These are phyloP conservation scores for Exocentrus adspersus DNA, from an alignment of 2,888 invertebrate species.

Conservation along the genomic window DNA sequence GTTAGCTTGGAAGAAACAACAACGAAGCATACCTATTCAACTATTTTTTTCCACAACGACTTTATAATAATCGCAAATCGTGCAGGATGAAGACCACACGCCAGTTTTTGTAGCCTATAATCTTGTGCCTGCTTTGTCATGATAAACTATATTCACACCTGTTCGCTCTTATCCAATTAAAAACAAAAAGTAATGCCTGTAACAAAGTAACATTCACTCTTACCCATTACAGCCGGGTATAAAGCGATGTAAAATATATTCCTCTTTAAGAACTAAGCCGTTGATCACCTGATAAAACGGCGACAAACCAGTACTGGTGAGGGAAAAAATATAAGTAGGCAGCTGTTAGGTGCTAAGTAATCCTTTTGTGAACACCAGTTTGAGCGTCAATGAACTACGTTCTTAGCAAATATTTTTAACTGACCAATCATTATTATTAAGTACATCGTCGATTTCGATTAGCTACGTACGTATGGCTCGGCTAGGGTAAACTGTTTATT, in stretches of 20 bases:
- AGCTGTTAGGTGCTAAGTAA: background rate
- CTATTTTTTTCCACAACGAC: too few species aligned
- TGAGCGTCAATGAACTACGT: background rate
- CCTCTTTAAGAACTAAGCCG: slow-evolving; percentile 1
- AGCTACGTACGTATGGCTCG: background rate
- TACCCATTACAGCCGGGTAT: background rate
- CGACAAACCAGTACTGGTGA: background rate
- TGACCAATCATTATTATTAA: background rate
- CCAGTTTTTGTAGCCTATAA: background rate
- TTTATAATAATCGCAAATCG: too few species aligned
- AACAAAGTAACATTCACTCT: slow-evolving; percentile 4
- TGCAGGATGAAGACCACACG: too few species aligned
- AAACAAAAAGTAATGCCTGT: background rate
- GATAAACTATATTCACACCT: slow-evolving; percentile 9
- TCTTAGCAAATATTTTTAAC: background rate
- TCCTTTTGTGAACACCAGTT: background rate
- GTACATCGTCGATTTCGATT: background rate
- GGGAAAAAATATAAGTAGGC: background rate
- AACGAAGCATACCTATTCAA: too few species aligned
- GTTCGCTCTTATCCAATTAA: background rate
- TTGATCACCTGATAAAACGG: background rate
- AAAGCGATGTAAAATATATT: slow-evolving; percentile 1
- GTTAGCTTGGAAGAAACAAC: too few species aligned
- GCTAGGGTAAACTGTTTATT: background rate
- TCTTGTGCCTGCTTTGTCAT: background rate